Percentiles rank a stretch among this genome's conserved stretches.
phyloP scores from a whole-genome alignment of 2,888 invertebrate species.

The Mythimna ferrago region DNA sequence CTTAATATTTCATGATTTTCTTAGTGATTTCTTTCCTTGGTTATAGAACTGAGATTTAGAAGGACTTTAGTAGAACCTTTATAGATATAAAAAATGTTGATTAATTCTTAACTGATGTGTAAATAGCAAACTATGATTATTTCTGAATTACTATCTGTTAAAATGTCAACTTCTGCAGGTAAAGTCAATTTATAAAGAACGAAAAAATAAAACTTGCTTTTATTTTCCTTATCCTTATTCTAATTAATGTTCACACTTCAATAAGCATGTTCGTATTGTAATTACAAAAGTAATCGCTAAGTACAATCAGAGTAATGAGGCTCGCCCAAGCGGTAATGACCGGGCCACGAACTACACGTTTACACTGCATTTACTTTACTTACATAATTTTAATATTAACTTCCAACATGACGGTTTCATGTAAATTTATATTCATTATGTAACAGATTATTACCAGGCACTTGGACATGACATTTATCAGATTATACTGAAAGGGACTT shows the following conservation, averaged over 20 bases:
- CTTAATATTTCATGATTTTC: no score
- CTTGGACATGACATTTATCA: constrained; percentile 14
- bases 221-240: not conserved
- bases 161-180: not conserved
- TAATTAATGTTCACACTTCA: constrained; percentile 12
- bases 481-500: constrained; percentile 30
- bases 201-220: not conserved
- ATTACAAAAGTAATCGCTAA: constrained; percentile 44
- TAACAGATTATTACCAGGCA: constrained; percentile 28
- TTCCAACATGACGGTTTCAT: constrained; percentile 10
- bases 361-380: constrained; percentile 30
- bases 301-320: constrained; percentile 71
- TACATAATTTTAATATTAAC: constrained; percentile 34
- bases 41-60: not conserved
- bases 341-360: constrained; percentile 65
- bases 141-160: not conserved
- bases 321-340: constrained; percentile 72
- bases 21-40: not conserved
- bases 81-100: constrained; percentile 9
- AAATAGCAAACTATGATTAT: not conserved
- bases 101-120: not conserved
- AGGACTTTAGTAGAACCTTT: constrained; percentile 7
- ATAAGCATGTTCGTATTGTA: constrained; percentile 21
- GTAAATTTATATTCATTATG: constrained; percentile 37
- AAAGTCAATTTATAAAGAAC: not conserved